Percentiles rank a stretch among this genome's conserved stretches.
These are phyloP conservation scores for Argya squamiceps DNA, from an alignment of 2,797 vertebrate genomes.

Conservation along the genomic window DNA sequence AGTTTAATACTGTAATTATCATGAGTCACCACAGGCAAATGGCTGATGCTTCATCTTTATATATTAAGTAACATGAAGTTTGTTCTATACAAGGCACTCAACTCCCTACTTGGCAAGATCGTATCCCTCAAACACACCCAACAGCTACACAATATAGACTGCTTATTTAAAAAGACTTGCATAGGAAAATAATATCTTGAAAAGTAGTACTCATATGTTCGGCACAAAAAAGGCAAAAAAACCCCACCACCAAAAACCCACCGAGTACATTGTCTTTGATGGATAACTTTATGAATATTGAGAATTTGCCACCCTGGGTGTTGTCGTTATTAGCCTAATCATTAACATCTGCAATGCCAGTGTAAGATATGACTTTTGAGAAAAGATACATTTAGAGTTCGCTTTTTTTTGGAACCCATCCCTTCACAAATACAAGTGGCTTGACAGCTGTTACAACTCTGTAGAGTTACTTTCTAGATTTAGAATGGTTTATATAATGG, in stretches of 20 bases:
- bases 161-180: background rate
- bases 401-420: background rate
- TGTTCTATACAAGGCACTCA: background rate
- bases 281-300: background rate
- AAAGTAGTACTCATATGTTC: background rate
- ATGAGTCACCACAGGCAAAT: constrained; percentile 32
- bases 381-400: background rate
- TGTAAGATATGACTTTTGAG: background rate
- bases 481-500: background rate
- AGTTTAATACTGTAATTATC: constrained; percentile 57
- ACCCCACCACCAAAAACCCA: background rate
- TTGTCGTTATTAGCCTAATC: background rate
- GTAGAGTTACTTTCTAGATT: background rate
- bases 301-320: background rate
- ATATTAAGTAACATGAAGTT: background rate
- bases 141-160: background rate
- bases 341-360: background rate
- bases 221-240: background rate
- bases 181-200: background rate
- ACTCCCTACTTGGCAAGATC: background rate
- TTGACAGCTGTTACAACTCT: background rate
- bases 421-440: background rate
- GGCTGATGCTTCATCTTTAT: background rate
- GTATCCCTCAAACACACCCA: background rate
- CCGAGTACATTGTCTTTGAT: background rate